These are phyloP conservation scores for Prosopocoilus inquinatus DNA, from an alignment of 2,888 invertebrate species.

Conservation along the genomic window DNA sequence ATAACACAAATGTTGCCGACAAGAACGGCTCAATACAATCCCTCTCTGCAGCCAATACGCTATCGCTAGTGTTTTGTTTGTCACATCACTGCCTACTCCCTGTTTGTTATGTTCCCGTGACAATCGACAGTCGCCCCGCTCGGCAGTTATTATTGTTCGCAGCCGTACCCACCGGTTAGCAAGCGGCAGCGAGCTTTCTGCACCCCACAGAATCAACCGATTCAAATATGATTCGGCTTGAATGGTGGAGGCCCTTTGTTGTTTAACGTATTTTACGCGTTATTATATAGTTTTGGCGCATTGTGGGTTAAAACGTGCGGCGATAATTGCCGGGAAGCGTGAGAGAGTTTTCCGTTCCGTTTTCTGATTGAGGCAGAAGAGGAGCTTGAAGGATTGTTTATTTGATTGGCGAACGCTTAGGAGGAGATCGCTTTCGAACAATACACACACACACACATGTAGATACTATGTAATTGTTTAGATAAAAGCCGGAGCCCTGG, in stretches of 20 bases:
- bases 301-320: too few species aligned
- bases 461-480: neutral
- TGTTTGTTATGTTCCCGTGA: slow-evolving; percentile 35
- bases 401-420: too few species aligned
- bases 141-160: slow-evolving; percentile 29
- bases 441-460: neutral
- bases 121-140: slow-evolving; percentile 38
- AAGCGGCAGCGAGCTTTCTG: slow-evolving; percentile 2
- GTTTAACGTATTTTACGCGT: slow-evolving; percentile 20
- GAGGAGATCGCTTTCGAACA: neutral
- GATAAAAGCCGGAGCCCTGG: neutral
- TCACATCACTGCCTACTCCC: slow-evolving; percentile 33
- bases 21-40: slow-evolving; percentile 7
- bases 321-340: too few species aligned
- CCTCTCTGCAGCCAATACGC: slow-evolving; percentile 11
- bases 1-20: slow-evolving; percentile 13
- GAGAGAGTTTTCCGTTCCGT: neutral
- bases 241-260: slow-evolving; percentile 15
- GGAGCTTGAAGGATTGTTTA: too few species aligned
- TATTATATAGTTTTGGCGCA: slow-evolving; percentile 8
- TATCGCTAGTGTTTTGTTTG: slow-evolving; percentile 33
- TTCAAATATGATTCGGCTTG: slow-evolving; percentile 15
- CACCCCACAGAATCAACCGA: slow-evolving; percentile 23
- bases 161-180: slow-evolving; percentile 4
- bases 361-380: neutral